Evolutionary conservation across 92 coral and sea anemone species (phyloP).

Genomic region (Palythoa caribaeorum): DNA sequence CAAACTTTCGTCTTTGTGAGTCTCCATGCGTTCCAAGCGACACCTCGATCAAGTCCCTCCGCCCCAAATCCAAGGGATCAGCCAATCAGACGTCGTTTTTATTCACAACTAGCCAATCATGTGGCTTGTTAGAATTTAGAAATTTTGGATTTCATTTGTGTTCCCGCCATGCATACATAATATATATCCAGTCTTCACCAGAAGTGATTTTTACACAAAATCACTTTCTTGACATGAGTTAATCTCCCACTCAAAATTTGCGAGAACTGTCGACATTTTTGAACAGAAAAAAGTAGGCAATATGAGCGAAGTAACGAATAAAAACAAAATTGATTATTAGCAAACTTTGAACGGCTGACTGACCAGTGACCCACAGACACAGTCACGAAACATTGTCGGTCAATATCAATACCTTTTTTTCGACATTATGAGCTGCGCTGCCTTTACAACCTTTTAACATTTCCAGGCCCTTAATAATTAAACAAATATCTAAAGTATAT

Average conservation of each 20-base stretch:
- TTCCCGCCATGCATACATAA: slow-evolving; percentile 77
- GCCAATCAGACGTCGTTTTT: slow-evolving; percentile 76
- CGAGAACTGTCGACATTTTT: not conserved
- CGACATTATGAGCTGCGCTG: no score
- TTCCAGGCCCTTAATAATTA: no score
- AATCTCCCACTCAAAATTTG: not conserved
- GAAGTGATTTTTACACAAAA: slow-evolving; percentile 22
- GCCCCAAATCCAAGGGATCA: slow-evolving; percentile 59
- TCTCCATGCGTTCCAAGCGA: slow-evolving; percentile 66
- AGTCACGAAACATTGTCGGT: no score
- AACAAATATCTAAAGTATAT: no score
- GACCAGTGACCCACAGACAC: no score
- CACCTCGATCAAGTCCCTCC: slow-evolving; percentile 60
- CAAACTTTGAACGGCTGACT: no score
- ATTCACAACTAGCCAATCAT: slow-evolving; percentile 71
- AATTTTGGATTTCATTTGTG: slow-evolving; percentile 39
- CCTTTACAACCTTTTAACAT: no score
- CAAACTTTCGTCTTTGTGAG: slow-evolving; percentile 28
- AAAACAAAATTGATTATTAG: no score
- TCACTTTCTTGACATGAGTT: not conserved
- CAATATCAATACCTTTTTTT: no score
- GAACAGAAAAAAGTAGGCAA: no score
- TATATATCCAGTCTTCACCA: slow-evolving; percentile 6
- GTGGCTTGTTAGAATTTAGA: slow-evolving; percentile 51
- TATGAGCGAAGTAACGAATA: no score